These are phyloP conservation scores for Pseudeuparius sepicola DNA, from an alignment of 2,888 invertebrate genomes.

Conservation along the genomic window DNA sequence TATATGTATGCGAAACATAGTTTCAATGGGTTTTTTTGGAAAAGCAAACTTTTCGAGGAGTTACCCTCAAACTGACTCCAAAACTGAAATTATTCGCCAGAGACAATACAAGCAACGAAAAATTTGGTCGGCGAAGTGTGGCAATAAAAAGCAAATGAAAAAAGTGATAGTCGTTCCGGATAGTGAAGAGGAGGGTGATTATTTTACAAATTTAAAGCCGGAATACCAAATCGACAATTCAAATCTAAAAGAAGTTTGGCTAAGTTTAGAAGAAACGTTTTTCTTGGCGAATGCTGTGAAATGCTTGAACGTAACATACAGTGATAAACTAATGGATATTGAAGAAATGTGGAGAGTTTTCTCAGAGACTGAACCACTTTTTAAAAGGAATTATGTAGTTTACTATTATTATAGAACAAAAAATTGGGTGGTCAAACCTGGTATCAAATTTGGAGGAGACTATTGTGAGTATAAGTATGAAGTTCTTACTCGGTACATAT, in stretches of 20 bases:
- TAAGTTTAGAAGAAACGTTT: slow-evolving; percentile 70
- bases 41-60: slow-evolving; percentile 47
- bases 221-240: slow-evolving; percentile 50
- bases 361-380: slow-evolving; percentile 46
- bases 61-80: slow-evolving; percentile 32
- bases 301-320: slow-evolving; percentile 51
- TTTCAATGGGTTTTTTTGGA: slow-evolving; percentile 68
- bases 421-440: slow-evolving; percentile 84
- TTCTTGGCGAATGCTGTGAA: slow-evolving; percentile 59
- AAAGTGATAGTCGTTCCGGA: slow-evolving; percentile 55
- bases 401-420: slow-evolving; percentile 82
- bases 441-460: slow-evolving; percentile 82
- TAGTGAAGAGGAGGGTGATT: slow-evolving; percentile 55
- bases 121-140: slow-evolving; percentile 38
- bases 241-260: slow-evolving; percentile 51
- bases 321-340: slow-evolving; percentile 43
- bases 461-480: slow-evolving; percentile 53
- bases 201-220: slow-evolving; percentile 50
- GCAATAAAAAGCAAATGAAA: slow-evolving; percentile 17
- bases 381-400: slow-evolving; percentile 60
- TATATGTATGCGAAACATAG: slow-evolving; percentile 50
- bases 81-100: slow-evolving; percentile 45
- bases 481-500: too few relatives aligned
- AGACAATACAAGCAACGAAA: slow-evolving; percentile 51
- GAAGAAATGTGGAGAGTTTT: slow-evolving; percentile 51